phyloP scores from a whole-genome alignment of 1,140 invertebrate species.

The Cherax quadricarinatus region DNA sequence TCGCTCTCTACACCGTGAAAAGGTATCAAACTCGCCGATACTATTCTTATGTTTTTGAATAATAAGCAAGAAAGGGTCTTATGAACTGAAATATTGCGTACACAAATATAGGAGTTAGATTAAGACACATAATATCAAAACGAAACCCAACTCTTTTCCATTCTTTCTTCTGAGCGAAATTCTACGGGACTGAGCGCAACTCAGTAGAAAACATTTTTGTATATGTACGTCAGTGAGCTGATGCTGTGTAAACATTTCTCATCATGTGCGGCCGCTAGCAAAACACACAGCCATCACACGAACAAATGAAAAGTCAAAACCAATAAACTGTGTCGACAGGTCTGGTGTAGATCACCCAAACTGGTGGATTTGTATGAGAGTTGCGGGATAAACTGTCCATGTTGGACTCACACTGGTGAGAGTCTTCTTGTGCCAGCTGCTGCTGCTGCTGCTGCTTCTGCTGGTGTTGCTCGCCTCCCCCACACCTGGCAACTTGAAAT shows the following conservation, averaged over 20 bases:
- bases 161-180: not conserved
- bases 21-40: not conserved
- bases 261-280: conserved; percentile 69
- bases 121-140: not conserved
- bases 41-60: not conserved
- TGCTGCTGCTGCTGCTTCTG: not conserved
- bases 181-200: conserved; percentile 22
- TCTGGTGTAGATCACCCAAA: conserved; percentile 68
- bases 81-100: not conserved
- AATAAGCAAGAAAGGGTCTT: not conserved
- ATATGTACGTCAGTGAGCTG: conserved; percentile 68
- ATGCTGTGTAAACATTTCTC: conserved; percentile 70
- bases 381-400: not conserved
- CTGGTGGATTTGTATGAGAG: conserved; percentile 42
- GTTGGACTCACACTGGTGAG: not conserved
- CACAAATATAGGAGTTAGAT: not conserved
- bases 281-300: conserved; percentile 71
- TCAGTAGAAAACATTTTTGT: conserved; percentile 44
- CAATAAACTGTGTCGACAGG: conserved; percentile 71
- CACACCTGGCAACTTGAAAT: not conserved
- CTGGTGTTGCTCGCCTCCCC: too few species aligned
- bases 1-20: conserved; percentile 40
- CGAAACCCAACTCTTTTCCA: not conserved
- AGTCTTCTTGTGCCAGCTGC: not conserved
- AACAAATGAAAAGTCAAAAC: conserved; percentile 71